Evolutionary conservation across 92 coral and sea anemone species (phyloP).

Genomic region (Ricordea florida): DNA sequence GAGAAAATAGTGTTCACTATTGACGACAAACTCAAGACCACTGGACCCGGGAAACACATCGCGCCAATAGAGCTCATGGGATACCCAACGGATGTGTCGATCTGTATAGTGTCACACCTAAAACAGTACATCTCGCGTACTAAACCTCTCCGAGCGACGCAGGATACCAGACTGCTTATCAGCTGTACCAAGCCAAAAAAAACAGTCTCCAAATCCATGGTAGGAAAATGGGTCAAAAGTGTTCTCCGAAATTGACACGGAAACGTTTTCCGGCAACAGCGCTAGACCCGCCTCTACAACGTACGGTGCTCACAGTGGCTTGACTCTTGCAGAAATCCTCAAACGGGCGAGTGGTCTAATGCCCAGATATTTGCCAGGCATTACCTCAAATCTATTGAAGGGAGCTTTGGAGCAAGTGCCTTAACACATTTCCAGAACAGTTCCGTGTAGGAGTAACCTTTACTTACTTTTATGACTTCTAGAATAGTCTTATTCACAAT

Average conservation of each 20-base stretch:
- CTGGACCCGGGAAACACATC: conserved; percentile 45
- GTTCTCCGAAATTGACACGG: conserved; percentile 33
- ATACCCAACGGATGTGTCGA: not conserved
- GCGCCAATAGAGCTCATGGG: conserved; percentile 28
- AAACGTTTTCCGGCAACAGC: conserved; percentile 41
- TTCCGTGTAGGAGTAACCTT: not conserved
- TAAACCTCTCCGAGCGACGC: conserved; percentile 6
- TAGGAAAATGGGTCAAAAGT: conserved; percentile 13
- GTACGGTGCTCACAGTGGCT: not conserved
- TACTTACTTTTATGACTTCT: not conserved
- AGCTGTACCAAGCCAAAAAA: conserved; percentile 42
- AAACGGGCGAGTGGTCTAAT: conserved; percentile 35
- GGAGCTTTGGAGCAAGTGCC: conserved; percentile 2
- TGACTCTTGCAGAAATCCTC: conserved; percentile 37
- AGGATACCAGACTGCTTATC: conserved; percentile 34
- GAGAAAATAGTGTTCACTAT: conserved; percentile 28
- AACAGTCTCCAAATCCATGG: conserved; percentile 7
- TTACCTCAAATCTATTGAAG: conserved; percentile 20
- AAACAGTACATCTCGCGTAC: conserved; percentile 26
- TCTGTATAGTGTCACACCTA: conserved; percentile 25
- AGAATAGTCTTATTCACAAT: not conserved
- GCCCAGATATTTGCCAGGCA: conserved; percentile 45
- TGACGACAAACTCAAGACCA: conserved; percentile 30
- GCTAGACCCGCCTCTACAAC: conserved; percentile 40
- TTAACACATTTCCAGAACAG: not conserved